A percentile compares a stretch with the other conserved stretches of the same genome.
Evolutionary conservation across 1,140 invertebrate species (phyloP).

Genomic region (Tenebrio molitor): DNA sequence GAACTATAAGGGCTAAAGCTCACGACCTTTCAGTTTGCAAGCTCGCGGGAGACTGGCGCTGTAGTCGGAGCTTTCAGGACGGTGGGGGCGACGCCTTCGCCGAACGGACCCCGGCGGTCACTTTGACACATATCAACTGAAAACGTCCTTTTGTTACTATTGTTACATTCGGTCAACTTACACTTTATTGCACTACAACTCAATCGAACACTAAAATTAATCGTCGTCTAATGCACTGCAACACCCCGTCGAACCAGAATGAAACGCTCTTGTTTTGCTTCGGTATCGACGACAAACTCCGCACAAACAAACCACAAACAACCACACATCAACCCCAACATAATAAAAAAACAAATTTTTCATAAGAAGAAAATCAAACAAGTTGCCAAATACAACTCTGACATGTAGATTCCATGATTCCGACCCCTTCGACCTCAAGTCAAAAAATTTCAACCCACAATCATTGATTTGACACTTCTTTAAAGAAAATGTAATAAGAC

Average conservation of each 20-base stretch:
- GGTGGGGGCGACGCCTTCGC: slow-evolving; percentile 44
- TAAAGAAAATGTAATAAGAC: no score
- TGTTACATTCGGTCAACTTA: slow-evolving; percentile 29
- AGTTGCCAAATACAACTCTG: no score
- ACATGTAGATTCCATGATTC: no score
- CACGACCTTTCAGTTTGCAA: slow-evolving; percentile 37
- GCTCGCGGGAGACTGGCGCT: slow-evolving; percentile 46
- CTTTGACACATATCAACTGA: slow-evolving; percentile 45
- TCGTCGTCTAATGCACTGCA: slow-evolving; percentile 12
- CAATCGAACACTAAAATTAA: slow-evolving; percentile 15
- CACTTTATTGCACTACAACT: slow-evolving; percentile 23
- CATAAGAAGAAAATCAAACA: no score
- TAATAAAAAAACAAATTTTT: no score
- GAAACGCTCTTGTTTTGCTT: slow-evolving; percentile 20
- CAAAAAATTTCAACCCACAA: no score
- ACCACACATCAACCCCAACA: no score
- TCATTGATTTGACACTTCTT: no score
- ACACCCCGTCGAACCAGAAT: background rate
- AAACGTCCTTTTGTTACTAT: slow-evolving; percentile 42
- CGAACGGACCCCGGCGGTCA: slow-evolving; percentile 35
- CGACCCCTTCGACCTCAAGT: no score
- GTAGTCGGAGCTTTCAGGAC: slow-evolving; percentile 42
- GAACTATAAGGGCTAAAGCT: slow-evolving; percentile 23
- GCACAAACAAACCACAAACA: no score
- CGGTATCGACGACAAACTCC: background rate